Conservation (phyloP, 2,888 invertebrate species). For the Portevinia maculata region DNA sequence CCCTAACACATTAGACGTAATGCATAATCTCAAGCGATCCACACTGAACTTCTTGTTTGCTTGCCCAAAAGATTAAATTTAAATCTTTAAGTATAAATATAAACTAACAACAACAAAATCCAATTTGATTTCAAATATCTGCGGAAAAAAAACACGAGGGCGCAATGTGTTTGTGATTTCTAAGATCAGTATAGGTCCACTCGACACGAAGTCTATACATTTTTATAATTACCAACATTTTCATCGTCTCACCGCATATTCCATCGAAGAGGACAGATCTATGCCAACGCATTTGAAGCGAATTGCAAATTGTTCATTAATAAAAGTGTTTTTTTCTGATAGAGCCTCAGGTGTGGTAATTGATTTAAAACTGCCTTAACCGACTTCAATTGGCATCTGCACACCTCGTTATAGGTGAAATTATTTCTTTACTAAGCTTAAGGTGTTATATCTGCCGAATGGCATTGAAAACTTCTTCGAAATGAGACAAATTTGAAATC, state of each 20-base stretch:
- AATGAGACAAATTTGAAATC: slow-evolving; percentile 20
- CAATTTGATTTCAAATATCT: too few species aligned
- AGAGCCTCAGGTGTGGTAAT: slow-evolving; percentile 60
- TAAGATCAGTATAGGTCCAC: not conserved
- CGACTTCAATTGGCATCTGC: slow-evolving; percentile 35
- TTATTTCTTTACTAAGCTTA: too few species aligned
- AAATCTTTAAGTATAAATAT: not conserved
- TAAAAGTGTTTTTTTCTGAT: slow-evolving; percentile 8
- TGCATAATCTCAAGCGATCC: too few species aligned
- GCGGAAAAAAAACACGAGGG: too few species aligned
- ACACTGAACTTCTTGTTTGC: too few species aligned
- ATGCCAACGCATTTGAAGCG: slow-evolving; percentile 48
- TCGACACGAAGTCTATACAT: not conserved
- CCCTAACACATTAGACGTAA: too few species aligned
- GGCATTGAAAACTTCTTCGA: slow-evolving; percentile 47
- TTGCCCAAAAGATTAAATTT: not conserved
- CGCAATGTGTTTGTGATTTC: not conserved
- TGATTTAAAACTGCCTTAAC: slow-evolving; percentile 65
- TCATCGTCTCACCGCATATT: not conserved
- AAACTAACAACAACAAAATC: not conserved
- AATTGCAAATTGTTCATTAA: slow-evolving; percentile 47
- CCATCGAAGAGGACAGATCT: slow-evolving; percentile 39
- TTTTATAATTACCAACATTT: not conserved
- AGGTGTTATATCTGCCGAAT: not conserved
- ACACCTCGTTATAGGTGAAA: not conserved